Conservation (phyloP, 2,888 invertebrate species). For the Harpalus rubripes region DNA sequence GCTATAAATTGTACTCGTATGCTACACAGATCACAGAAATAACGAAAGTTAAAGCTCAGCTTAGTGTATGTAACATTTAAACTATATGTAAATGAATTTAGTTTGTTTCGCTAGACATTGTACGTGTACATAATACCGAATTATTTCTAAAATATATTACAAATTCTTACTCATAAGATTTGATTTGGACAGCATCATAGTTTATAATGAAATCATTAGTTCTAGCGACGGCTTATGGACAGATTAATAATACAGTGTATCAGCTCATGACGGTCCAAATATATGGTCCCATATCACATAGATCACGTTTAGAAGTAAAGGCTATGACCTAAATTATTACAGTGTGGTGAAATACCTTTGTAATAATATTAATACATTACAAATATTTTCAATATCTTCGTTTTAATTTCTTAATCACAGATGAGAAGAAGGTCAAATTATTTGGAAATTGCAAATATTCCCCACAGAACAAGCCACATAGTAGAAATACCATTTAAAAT, state of each 20-base stretch:
- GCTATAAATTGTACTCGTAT: neutral
- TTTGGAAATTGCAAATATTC: neutral
- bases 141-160: slow-evolving; percentile 6
- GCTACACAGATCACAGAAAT: neutral
- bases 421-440: slow-evolving; percentile 14
- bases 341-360: slow-evolving; percentile 15
- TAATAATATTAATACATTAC: slow-evolving; percentile 16
- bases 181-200: slow-evolving; percentile 39
- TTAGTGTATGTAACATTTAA: neutral
- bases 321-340: slow-evolving; percentile 23
- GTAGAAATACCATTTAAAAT: too few species aligned
- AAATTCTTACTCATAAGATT: slow-evolving; percentile 29
- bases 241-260: slow-evolving; percentile 20
- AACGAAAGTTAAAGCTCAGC: slow-evolving; percentile 1
- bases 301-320: slow-evolving; percentile 47
- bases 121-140: neutral
- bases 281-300: slow-evolving; percentile 58
- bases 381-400: slow-evolving; percentile 8
- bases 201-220: slow-evolving; percentile 6
- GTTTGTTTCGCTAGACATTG: neutral
- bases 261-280: slow-evolving; percentile 55
- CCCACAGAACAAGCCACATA: neutral
- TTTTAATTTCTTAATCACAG: slow-evolving; percentile 12
- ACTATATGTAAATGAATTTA: neutral
- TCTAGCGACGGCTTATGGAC: slow-evolving; percentile 30